Conservation (phyloP, 1,140 invertebrate species). For the Ooceraea biroi region DNA sequence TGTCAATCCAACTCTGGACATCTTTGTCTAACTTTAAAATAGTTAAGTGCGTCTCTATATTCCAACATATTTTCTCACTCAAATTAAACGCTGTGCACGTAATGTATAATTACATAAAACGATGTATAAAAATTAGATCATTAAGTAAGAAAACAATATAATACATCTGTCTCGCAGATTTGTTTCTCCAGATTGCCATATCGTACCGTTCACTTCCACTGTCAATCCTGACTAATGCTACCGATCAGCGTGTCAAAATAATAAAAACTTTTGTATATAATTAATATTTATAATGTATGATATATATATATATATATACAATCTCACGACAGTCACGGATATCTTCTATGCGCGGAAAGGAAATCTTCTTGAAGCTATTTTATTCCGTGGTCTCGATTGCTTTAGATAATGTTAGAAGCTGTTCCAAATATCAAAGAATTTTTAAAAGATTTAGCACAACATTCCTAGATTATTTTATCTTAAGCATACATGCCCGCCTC, state of each 20-base stretch:
- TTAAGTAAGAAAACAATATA: background rate
- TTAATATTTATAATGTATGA: constrained; percentile 4
- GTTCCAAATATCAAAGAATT: background rate
- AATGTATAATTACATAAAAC: constrained; percentile 16
- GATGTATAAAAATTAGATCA: background rate
- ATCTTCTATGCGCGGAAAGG: constrained; percentile 5
- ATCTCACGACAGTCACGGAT: background rate
- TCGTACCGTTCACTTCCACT: background rate
- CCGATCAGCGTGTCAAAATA: constrained; percentile 8
- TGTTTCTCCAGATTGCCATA: background rate
- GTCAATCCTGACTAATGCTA: background rate
- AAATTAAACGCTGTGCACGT: background rate
- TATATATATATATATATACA: background rate
- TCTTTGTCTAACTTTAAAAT: constrained; percentile 25
- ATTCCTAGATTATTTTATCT: constrained; percentile 1
- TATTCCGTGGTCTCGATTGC: background rate
- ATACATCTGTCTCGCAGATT: background rate
- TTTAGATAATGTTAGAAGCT: background rate
- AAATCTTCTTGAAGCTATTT: background rate
- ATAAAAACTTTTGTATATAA: constrained; percentile 5
- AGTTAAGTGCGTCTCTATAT: constrained; percentile 16
- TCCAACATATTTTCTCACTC: background rate
- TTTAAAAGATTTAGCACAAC: background rate
- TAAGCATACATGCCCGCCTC: constrained; percentile 29
- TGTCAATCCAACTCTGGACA: constrained; percentile 61